Evolutionary conservation across 2,113 vertebrate species (phyloP).

Genomic region (Donacobius atricapilla): DNA sequence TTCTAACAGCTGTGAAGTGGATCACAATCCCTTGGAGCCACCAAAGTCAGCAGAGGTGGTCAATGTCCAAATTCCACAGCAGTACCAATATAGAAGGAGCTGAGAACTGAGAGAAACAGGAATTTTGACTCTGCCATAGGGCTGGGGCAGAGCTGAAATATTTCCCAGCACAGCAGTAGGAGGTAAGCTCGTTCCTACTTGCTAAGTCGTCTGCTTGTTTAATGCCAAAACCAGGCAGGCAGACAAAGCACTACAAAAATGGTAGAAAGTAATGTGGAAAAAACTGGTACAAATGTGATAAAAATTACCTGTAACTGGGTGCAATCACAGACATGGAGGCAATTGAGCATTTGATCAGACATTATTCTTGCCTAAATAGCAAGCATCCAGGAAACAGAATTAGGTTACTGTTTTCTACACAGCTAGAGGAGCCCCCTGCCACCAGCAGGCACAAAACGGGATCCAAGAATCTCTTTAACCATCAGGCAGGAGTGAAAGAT

Average conservation of each 20-base stretch:
- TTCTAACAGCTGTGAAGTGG: neutral
- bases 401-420: neutral
- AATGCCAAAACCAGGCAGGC: neutral
- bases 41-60: neutral
- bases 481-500: neutral
- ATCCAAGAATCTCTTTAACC: neutral
- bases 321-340: neutral
- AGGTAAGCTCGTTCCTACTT: neutral
- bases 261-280: neutral
- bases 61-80: neutral
- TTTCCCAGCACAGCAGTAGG: neutral
- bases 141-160: neutral
- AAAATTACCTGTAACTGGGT: neutral
- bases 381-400: neutral
- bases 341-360: neutral
- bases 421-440: neutral
- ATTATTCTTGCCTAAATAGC: neutral
- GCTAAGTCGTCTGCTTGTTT: neutral
- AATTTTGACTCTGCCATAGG: neutral
- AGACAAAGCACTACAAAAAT: neutral
- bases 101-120: neutral
- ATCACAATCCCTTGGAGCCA: neutral
- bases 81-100: neutral
- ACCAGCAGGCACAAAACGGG: neutral
- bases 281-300: neutral